A percentile compares a stretch with the other conserved stretches of the same genome.
phyloP scores from a whole-genome alignment of 1,140 invertebrate genomes.

The Bombyx mori region DNA sequence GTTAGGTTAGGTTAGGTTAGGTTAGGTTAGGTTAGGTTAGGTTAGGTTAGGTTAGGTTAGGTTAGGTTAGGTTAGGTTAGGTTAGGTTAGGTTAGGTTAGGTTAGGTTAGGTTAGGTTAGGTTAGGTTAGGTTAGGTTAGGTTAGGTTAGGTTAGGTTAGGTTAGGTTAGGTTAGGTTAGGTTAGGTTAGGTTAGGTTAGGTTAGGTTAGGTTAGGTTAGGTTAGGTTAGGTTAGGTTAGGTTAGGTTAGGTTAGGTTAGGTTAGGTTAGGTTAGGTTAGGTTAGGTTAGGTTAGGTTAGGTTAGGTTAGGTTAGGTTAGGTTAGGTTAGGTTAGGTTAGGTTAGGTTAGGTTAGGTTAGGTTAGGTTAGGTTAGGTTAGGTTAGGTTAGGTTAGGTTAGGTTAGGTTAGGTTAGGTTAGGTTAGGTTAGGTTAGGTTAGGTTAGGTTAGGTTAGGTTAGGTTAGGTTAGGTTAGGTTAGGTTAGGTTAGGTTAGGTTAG shows the following conservation, averaged over 20 bases:
- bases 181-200: constrained; percentile 1
- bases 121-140: constrained; percentile 3
- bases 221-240: constrained; percentile 6
- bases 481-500: too few species aligned
- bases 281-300: constrained; percentile 8
- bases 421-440: too few species aligned
- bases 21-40: background rate
- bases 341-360: too few species aligned
- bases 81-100: background rate
- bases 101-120: constrained; percentile 2
- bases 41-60: background rate
- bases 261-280: constrained; percentile 7
- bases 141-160: constrained; percentile 4
- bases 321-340: too few species aligned
- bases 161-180: background rate
- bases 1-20: background rate
- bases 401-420: too few species aligned
- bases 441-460: too few species aligned
- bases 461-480: too few species aligned
- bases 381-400: too few species aligned
- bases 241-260: constrained; percentile 6
- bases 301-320: too few species aligned
- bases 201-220: constrained; percentile 6
- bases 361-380: too few species aligned
- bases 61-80: background rate